These are phyloP conservation scores for Neodiprion virginianus DNA, from an alignment of 1,140 invertebrate species.

Conservation along the genomic window DNA sequence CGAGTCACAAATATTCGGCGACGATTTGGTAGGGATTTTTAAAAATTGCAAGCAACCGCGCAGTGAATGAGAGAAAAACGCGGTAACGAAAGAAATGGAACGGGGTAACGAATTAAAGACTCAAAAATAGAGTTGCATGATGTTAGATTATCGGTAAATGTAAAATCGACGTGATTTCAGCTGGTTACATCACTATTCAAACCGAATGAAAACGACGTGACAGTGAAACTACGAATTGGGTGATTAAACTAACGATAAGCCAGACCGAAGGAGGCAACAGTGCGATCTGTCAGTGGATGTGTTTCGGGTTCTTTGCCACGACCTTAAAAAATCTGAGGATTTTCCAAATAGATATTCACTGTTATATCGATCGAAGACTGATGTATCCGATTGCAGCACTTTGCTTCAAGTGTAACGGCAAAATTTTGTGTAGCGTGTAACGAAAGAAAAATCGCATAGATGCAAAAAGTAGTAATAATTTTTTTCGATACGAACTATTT, in stretches of 20 bases:
- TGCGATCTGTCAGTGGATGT: constrained; percentile 4
- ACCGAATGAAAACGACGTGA: neutral
- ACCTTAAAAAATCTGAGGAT: neutral
- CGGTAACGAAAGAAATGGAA: too few species aligned
- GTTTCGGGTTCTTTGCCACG: neutral
- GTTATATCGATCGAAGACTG: neutral
- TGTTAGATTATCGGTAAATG: too few species aligned
- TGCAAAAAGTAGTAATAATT: too few species aligned
- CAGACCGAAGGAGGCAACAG: neutral
- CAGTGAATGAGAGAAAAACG: neutral
- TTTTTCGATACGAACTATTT: too few species aligned
- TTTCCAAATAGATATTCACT: neutral
- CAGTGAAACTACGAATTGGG: constrained; percentile 1
- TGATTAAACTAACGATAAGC: neutral
- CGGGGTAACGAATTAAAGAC: too few species aligned
- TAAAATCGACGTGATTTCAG: too few species aligned
- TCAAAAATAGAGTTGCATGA: too few species aligned
- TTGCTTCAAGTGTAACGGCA: neutral
- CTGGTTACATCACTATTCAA: neutral
- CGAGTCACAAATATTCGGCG: neutral
- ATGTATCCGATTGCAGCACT: neutral
- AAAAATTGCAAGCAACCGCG: neutral
- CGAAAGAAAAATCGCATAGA: too few species aligned
- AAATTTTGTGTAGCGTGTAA: too few species aligned
- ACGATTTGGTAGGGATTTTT: neutral